These are phyloP conservation scores for Saturnia japonica DNA, from an alignment of 2,888 invertebrate genomes.

Conservation along the genomic window DNA sequence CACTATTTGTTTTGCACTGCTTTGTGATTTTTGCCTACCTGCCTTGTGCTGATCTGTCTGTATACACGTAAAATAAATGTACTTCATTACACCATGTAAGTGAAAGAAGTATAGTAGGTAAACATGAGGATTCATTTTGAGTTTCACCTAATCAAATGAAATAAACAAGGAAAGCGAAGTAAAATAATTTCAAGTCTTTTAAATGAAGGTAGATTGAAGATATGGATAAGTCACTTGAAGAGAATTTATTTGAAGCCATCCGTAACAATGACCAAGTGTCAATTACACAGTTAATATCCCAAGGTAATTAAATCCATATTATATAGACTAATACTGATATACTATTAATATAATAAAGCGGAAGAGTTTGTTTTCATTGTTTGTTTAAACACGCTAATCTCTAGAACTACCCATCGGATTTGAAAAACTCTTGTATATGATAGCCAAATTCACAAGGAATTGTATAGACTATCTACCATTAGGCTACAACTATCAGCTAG, in stretches of 20 bases:
- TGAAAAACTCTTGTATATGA: too few relatives aligned
- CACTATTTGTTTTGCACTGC: too few relatives aligned
- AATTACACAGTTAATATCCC: slow-evolving; percentile 69
- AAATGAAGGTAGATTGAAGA: slow-evolving; percentile 17
- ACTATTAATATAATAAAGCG: too few relatives aligned
- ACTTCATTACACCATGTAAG: neutral
- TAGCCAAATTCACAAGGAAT: too few relatives aligned
- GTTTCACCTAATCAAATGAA: neutral
- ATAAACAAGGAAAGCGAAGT: neutral
- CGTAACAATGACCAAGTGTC: slow-evolving; percentile 61
- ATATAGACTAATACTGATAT: neutral
- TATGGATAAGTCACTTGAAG: slow-evolving; percentile 54
- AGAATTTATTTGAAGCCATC: slow-evolving; percentile 62
- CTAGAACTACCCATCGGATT: too few relatives aligned
- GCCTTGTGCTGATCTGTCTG: too few relatives aligned
- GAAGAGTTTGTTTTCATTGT: too few relatives aligned
- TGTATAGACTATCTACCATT: too few relatives aligned
- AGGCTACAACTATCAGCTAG: too few relatives aligned
- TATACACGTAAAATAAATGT: neutral
- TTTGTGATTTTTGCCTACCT: too few relatives aligned
- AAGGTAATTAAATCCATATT: slow-evolving; percentile 55
- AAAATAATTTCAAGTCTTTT: neutral
- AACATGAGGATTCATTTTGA: neutral
- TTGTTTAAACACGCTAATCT: too few relatives aligned
- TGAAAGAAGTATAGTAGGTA: too few relatives aligned